Evolutionary conservation across 2,113 vertebrate species (phyloP), one percentile per base, ranked within the genome.

Genomic region (Phyllostomus hastatus): DNA sequence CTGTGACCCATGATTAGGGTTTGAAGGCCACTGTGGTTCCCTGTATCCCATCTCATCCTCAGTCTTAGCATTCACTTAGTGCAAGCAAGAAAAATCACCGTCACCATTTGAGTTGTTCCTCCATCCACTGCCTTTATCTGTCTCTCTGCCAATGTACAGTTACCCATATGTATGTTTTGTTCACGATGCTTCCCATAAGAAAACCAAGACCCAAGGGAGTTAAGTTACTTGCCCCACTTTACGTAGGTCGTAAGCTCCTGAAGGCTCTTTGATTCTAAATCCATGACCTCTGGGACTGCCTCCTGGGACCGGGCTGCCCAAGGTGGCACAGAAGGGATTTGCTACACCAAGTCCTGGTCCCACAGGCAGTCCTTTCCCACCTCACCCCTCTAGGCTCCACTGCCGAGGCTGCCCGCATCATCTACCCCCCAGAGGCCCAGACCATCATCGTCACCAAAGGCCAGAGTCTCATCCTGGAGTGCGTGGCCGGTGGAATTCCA

Each of bases 381-480:
- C 4, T 86, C 16, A 0, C 43, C 31, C 14, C 26, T 54, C 50
- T 97, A 99, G 99, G 99, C 87, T 99, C 99, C 93, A 99, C 99
- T 0, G 99, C 99, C 0, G 99, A 99, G 95, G 99, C 99, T 2
- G 99, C 99, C 12, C 99, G 99, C 31, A 99, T 99, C 97, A 99
- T 99, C 96, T 99, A 99, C 97, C 99, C 99, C 0, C 99, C 99
- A 0, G 99, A 99, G n/a, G 98, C 99, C 33, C 99, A 99, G 84
- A 99, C 99, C 96, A 99, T 99, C 98, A 99, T 99, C 46, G 99
- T 99, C 96, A 99, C 99, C 90, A 99, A 99, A 97, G 99, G 99
- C 76, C 99, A 99, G 97, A 99, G 99, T 88, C 98, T 99, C 96
- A 99, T 99, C 35, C 97, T 99, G 92, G 99, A 99, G 98, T 99